Percentiles rank a stretch among this genome's conserved stretches.
Conservation (phyloP, 2,888 invertebrate species). For the Apamea anceps region DNA sequence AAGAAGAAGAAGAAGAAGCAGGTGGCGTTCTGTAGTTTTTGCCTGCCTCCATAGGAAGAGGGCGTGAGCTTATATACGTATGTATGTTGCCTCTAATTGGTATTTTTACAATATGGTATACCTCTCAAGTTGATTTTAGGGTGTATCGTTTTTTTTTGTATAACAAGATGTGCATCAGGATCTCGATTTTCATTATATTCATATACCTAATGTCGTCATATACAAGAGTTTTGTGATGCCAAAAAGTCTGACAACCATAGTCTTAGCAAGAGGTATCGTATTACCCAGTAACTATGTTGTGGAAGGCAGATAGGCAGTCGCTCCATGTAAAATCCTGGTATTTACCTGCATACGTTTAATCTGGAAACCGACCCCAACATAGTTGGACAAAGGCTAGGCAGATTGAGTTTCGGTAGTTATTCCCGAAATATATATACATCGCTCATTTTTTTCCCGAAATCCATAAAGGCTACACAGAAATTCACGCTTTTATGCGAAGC, state of each 20-base stretch:
- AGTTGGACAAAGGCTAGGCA: neutral
- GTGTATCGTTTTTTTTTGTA: neutral
- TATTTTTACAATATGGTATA: neutral
- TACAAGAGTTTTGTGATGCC: neutral
- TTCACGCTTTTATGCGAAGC: slow-evolving; percentile 32
- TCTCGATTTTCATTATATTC: neutral
- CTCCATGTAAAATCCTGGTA: neutral
- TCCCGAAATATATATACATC: neutral
- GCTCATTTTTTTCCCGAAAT: slow-evolving; percentile 6
- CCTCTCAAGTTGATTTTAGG: neutral
- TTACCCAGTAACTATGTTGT: too few species aligned
- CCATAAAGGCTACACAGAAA: slow-evolving; percentile 15
- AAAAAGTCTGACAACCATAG: too few species aligned
- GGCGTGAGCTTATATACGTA: neutral
- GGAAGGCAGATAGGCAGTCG: neutral
- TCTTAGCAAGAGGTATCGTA: too few species aligned
- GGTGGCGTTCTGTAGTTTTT: neutral
- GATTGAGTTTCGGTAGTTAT: neutral
- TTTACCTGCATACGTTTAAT: neutral
- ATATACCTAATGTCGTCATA: neutral
- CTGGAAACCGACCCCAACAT: neutral
- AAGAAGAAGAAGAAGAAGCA: neutral
- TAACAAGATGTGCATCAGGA: too few species aligned
- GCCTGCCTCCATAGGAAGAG: neutral
- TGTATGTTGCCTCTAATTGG: neutral